phyloP scores from a whole-genome alignment of 2,888 invertebrate species.

The Plebejus melissa region DNA sequence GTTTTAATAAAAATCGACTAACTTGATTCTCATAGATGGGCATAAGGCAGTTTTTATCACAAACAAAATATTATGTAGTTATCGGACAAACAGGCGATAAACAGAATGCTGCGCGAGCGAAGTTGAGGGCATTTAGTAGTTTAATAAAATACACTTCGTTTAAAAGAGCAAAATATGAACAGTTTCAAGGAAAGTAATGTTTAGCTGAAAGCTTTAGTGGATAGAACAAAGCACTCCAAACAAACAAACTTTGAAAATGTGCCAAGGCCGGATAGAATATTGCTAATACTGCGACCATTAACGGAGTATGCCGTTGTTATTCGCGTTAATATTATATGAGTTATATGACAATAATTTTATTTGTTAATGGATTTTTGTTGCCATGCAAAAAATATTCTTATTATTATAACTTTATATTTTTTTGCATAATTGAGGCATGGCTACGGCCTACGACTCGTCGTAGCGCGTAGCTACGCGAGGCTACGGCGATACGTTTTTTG shows the following conservation, averaged over 20 bases:
- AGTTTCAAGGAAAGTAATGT: conserved; percentile 2
- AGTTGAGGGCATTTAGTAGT: background rate
- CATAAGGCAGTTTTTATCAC: no score
- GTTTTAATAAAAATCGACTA: background rate
- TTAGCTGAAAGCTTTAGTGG: conserved; percentile 1
- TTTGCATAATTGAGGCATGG: no score
- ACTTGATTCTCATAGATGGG: no score
- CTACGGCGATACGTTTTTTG: no score
- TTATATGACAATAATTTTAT: background rate
- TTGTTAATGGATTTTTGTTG: background rate
- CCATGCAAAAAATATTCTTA: background rate
- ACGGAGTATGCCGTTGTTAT: background rate
- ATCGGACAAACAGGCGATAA: background rate
- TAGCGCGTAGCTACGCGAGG: no score
- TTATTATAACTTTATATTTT: no score
- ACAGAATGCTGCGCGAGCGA: background rate
- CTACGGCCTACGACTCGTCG: no score
- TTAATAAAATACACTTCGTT: background rate
- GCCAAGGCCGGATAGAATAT: conserved; percentile 1
- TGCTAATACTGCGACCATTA: background rate
- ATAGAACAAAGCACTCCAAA: background rate
- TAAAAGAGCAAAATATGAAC: background rate
- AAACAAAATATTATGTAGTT: no score
- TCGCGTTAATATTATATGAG: background rate
- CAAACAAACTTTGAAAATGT: conserved; percentile 1